Evolutionary conservation across 2,888 invertebrate genomes (phyloP), one percentile per base, ranked within the genome.

Genomic region (Brachyptera putata): DNA sequence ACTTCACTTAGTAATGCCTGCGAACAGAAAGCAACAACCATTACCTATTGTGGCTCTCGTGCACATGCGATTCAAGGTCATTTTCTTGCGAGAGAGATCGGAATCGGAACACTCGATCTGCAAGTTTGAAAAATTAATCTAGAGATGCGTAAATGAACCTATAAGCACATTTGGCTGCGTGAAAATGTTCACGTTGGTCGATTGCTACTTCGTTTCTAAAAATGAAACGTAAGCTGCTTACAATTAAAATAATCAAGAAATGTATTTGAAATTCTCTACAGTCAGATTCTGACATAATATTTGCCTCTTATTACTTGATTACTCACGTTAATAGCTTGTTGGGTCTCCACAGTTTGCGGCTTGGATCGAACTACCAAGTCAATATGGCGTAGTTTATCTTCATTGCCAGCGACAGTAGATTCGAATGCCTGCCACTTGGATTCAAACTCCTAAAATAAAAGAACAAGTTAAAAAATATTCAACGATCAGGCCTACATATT

Each of bases 351-450:
- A 64, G 91, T 83, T 70, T 88, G 86, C 66, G 86, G 82, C 70
- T 85, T 84, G 53, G 87, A 91, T 68, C 85, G 80, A 55, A 91
- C 87, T 63, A 81, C 82, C 60, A 82, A 82, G 73, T 93, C 92
- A 66, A 91, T 79, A 75, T 90, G 88, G 67, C 88, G 84, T 68
- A 84, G 80, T 62, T 86, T 82, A 73, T 91, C 91, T 61, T 87
- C 86, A 57, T 86, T 82, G 3, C 85, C 84, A 34, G 82, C 84
- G 62, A 90, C 73, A 62, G 84, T 79, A 56, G 86, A 82, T 63
- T 87, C 88, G 67, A 89, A 82, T 60, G 79, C 78, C 67, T 86
- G 81, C 80, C 87, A 84, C 63, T 83, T 82, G 55, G 84, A 82
- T 71, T 89, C 86, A 67, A 91, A 85, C 67, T 85, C 70, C 70